Base-by-base conservation (phyloP, 2,113 vertebrate genomes). In the Polypterus senegalus region DNA sequence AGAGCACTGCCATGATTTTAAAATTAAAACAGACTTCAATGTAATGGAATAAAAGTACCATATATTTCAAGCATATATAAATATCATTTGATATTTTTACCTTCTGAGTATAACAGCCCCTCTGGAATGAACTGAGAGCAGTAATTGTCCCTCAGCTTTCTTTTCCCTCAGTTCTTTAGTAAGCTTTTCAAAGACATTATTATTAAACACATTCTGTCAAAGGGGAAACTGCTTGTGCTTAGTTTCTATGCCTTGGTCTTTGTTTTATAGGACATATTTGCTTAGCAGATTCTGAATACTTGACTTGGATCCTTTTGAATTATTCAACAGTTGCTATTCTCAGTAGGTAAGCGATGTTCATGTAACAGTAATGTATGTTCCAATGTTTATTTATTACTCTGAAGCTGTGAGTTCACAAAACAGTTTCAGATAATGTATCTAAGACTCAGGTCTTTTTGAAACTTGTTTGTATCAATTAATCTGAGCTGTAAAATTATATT, bases 331-430 rank as follows among this genome's bases (percentile, higher is more conserved):
- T 46, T 11, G 47, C 10, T 47, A 59, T 54, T 67, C 61, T 48
- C 63, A 57, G 59, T 66, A 59, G 63, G 58, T 54, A 62, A 47
- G 60, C 65, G 64, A 60, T 46, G 47, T 57, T 49, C 58, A 47
- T 52, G 49, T 61, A 54, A 53, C 58, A 64, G 56, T 54, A 68
- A 70, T 62, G 64, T 62, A 59, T 53, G 68, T 66, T 47, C 10
- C 65, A 65, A 66, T 68, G 68, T 68, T 74, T 74, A 72, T 74
- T 72, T 68, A 70, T 74, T 70, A 70, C 8, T 48, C 7, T 46
- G 61, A 58, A 54, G 57, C 43, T 10, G 47, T 48, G 47, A 53
- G 46, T 57, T 6, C 27, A 59, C 46, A 9, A 54, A 4, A 43
- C 57, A 27, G 53, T 63, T 51, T 60, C 63, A 67, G 62, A 67